A percentile compares a stretch with the other conserved stretches of the same genome.
These are phyloP conservation scores for Cotesia typhae DNA, from an alignment of 1,140 invertebrate genomes.

Conservation along the genomic window DNA sequence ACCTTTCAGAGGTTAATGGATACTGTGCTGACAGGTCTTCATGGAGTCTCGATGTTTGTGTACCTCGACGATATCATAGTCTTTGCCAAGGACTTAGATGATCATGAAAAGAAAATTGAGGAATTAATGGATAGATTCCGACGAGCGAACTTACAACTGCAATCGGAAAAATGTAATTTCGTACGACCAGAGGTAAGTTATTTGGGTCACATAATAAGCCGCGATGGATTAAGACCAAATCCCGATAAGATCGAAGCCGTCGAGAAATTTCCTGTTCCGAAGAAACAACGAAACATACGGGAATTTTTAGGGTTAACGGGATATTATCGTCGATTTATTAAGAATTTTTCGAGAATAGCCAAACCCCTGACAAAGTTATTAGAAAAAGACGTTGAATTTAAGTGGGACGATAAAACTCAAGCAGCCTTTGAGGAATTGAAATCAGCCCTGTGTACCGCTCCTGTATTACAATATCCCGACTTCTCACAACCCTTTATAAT, in stretches of 20 bases:
- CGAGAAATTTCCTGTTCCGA: too few relatives aligned
- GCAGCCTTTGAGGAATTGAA: not conserved
- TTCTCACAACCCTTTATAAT: constrained; percentile 15
- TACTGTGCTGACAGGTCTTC: not conserved
- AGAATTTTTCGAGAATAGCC: too few relatives aligned
- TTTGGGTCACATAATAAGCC: too few relatives aligned
- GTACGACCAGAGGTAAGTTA: not conserved
- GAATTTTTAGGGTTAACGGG: too few relatives aligned
- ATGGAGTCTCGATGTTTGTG: not conserved
- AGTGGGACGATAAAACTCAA: too few relatives aligned
- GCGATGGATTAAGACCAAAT: too few relatives aligned
- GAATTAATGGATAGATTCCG: not conserved
- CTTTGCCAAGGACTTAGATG: not conserved
- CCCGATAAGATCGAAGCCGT: too few relatives aligned
- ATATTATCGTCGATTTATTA: too few relatives aligned
- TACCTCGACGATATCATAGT: not conserved
- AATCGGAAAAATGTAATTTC: constrained; percentile 4
- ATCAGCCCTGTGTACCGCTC: not conserved
- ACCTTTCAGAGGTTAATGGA: not conserved
- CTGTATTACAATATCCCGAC: constrained; percentile 1
- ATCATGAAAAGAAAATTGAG: not conserved
- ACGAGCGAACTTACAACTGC: not conserved
- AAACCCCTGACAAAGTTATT: too few relatives aligned
- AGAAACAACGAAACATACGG: too few relatives aligned
- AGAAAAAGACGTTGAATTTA: too few relatives aligned